Base-by-base conservation (phyloP, 1,140 invertebrate species). In the Drosophila varians region DNA sequence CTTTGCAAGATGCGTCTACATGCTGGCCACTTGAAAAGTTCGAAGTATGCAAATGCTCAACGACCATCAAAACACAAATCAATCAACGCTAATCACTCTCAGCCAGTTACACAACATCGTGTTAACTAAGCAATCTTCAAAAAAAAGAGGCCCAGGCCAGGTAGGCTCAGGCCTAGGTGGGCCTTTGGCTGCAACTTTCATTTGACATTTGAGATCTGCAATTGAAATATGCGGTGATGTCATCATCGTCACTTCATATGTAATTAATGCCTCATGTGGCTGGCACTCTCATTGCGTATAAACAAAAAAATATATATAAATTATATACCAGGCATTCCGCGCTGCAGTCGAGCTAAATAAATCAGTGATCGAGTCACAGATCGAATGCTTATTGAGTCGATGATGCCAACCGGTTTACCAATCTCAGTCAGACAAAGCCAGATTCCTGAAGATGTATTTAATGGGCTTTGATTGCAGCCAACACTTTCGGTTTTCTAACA, bases 31-130 rank as follows among this genome's bases (percentile, higher is more conserved):
- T 34, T 8, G 16, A 31, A 25, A 21, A 38, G 12, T 18, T 18
- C 43, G 18, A 38, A 2, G 26, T 42, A 73, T 69, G 75, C 72
- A 82, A 51, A 68, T 62, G 51, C 36, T 46, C 28, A 11, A 28
- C 26, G 46, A 53, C 45, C 45, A 60, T 54, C 71, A 42, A 65
- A 42, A 45, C 49, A 51, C 61, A 86, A 84, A 86, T 84, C 80
- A 84, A 86, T 84, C 80, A 79, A 42, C 36, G 71, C 72, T 86
- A 86, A 84, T 86, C 65, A 79, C 71, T 47, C 16, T 48, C 9
- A 53, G 54, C 31, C 11, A 58, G 52, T 53, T 56, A 55, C 48
- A 72, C 43, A 69, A 56, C 45, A 52, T 23, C 9, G 19, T 31
- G 62, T 52, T 53, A 72, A 52, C 60, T 38, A 36, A 45, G 18